A percentile compares a stretch with the other conserved stretches of the same genome.
These are phyloP conservation scores for Zaprionus inermis DNA, from an alignment of 1,140 invertebrate genomes.

Conservation along the genomic window DNA sequence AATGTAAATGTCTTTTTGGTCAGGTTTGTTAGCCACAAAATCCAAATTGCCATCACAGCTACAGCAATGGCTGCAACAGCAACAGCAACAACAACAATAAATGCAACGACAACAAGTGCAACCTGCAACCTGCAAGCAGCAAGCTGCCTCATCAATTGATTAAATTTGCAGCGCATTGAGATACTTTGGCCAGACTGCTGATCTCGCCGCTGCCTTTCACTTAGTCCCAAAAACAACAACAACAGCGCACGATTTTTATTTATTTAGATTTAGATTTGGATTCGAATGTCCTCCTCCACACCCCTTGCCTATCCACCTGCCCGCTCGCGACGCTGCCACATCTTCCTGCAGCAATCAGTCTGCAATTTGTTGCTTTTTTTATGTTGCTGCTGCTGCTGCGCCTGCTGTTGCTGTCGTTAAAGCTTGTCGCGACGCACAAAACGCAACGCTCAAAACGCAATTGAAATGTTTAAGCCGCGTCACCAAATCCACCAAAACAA, in stretches of 20 bases:
- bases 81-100: constrained; percentile 72
- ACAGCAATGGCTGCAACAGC: constrained; percentile 48
- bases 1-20: constrained; percentile 82
- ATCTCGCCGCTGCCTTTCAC: constrained; percentile 81
- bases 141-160: constrained; percentile 78
- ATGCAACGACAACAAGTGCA: constrained; percentile 66
- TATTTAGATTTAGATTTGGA: constrained; percentile 82
- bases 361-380: constrained; percentile 43
- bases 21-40: constrained; percentile 78
- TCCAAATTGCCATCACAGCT: constrained; percentile 75
- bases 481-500: constrained; percentile 70
- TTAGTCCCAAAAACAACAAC: constrained; percentile 44
- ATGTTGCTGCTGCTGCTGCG: background rate
- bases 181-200: constrained; percentile 63
- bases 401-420: background rate
- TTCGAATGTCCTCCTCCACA: constrained; percentile 51
- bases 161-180: constrained; percentile 74
- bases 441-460: constrained; percentile 62
- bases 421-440: constrained; percentile 17
- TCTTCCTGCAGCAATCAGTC: constrained; percentile 30
- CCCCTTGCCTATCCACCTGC: background rate
- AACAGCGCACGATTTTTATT: constrained; percentile 79
- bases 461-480: constrained; percentile 69
- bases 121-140: constrained; percentile 43
- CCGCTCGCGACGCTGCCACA: background rate